Evolutionary conservation across 2,113 vertebrate species (phyloP).

Genomic region (Thamnaconus septentrionalis): DNA sequence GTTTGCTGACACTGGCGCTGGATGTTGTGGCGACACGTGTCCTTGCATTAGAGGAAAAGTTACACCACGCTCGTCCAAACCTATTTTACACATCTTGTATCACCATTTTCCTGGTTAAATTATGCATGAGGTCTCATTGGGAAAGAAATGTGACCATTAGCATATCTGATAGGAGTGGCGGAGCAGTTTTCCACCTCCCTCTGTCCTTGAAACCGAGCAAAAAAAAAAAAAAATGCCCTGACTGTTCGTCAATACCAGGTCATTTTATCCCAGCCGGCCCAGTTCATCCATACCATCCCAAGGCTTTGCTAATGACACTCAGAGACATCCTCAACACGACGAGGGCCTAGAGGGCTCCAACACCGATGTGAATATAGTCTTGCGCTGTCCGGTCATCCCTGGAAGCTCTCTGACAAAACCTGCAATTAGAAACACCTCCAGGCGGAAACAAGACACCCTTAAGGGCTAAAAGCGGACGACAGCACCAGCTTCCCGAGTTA

Average conservation of each 20-base stretch:
- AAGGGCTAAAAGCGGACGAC: conserved; percentile 50
- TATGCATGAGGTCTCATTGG: conserved; percentile 77
- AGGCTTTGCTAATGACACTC: conserved; percentile 63
- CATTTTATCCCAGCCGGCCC: conserved; percentile 70
- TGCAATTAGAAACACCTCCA: conserved; percentile 70
- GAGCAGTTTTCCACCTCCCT: conserved; percentile 67
- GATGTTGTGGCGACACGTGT: conserved; percentile 48
- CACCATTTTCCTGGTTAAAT: conserved; percentile 72
- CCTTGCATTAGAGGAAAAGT: conserved; percentile 59
- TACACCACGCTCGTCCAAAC: conserved; percentile 62
- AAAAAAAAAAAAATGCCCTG: conserved; percentile 38
- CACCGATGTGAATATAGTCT: conserved; percentile 66
- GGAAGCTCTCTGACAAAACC: conserved; percentile 54
- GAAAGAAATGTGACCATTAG: conserved; percentile 76
- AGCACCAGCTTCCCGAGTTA: conserved; percentile 34
- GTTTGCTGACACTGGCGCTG: too few relatives aligned
- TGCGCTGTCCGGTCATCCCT: conserved; percentile 64
- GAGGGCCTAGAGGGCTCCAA: conserved; percentile 56
- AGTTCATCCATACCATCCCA: conserved; percentile 58
- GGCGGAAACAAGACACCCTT: conserved; percentile 62
- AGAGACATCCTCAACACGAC: conserved; percentile 53
- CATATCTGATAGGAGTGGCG: conserved; percentile 75
- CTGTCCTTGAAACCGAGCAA: conserved; percentile 73
- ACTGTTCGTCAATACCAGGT: conserved; percentile 79
- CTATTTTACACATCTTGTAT: conserved; percentile 71